Base-by-base conservation (phyloP, 2,888 invertebrate genomes). In the Lycia hirtaria region DNA sequence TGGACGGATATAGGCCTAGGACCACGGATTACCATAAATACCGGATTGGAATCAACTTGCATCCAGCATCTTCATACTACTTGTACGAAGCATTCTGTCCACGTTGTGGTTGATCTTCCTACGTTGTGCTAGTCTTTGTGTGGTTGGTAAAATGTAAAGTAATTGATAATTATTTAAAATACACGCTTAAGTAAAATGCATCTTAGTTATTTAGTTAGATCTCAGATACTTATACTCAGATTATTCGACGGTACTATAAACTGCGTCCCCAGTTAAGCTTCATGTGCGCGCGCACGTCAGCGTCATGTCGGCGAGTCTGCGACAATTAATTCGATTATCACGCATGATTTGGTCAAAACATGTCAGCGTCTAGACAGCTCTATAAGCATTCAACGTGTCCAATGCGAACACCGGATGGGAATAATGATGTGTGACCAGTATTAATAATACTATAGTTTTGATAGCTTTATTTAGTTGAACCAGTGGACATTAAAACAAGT, bases 241-340 rank as follows among this genome's bases (percentile, higher is more conserved):
- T 30, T 30, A 30, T 3, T 24, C 24, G 12, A 35, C 20, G 2
- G 32, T 14, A 40, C 49, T 4, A 24, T 17, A 44, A n/a, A 20
- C n/a, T 26, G 28, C 51, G 64, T 62, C 41, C 28, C 17, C 44
- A 56, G 58, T 67, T 62, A 55, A 63, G 57, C 57, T 57, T 43
- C 59, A 53, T 76, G 81, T 81, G 80, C 82, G 74, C 68, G 78
- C 77, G 72, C 65, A 56, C 61, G 43, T 67, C 67, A 58, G 54
- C 61, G 43, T 67, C 67, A 58, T 47, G 35, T 40, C 57, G 52
- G 41, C 70, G 72, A 83, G 63, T 72, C 67, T 62, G 68, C 68
- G 72, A 83, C 85, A 88, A 91, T 91, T 91, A 91, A 88, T 80
- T 83, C 86, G 85, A 90, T 90, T 88, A 87, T 73, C 85, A 89